Base-by-base conservation (phyloP, 2,797 vertebrate species). In the Falco concolor region DNA sequence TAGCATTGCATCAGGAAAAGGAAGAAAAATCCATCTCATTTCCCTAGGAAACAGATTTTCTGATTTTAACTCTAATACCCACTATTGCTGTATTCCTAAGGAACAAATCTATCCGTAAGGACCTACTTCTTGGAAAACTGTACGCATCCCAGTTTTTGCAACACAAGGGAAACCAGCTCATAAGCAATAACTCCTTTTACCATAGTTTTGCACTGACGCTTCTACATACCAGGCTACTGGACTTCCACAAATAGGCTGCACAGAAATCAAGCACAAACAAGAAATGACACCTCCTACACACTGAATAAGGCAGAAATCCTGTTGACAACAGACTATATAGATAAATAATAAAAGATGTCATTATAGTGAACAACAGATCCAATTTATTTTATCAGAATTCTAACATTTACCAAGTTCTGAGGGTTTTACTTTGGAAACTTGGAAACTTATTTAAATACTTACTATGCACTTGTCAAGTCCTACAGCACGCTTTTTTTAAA, bases 391-490 rank as follows among this genome's bases (percentile, higher is more conserved):
- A 90, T 49, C 25, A 42, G 32, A 63, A 84, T 19, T 67, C 21
- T 44, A 77, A 36, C 32, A 56, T 36, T 56, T 79, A 45, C 21
- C 57, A 70, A 7, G 22, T 59, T 84, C 69, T 24, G 47, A 87
- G 28, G 28, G 28, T 10, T 90, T 87, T 57, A 44, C 12, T 57
- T 63, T 54, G 42, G 42, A 63, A 81, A 64, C 10, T 27, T 70
- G 1, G 0, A 25, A 28, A 60, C 16, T 53, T 52, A 61, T 20
- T 60, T 81, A 47, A 60, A 57, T 5, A 47, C 1, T 3, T 42
- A 32, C 25, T 17, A 1, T 0, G 34, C n/a, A n/a, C 61, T 65
- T 9, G 1, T n/a, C 0, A 0, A 93, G 68, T 24, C 47, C 42
- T 52, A 18, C 40, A 40, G 75, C 56, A 61, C 10, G 12, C 5